Conservation (phyloP, 2,113 vertebrate genomes). For the Lepus timidus region DNA sequence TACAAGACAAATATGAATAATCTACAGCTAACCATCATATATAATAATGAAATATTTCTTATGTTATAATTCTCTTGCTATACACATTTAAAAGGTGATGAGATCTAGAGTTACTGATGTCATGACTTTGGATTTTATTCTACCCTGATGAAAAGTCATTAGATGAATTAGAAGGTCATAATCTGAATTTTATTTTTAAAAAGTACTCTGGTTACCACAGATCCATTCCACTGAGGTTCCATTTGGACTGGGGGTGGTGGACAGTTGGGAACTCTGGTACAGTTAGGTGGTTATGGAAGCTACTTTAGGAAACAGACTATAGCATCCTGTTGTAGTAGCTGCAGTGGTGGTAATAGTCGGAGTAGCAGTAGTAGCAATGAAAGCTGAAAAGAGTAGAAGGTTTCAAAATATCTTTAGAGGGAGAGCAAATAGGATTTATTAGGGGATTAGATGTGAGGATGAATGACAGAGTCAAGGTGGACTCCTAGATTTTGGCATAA, state of each 20-base stretch:
- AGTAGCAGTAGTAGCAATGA: no score
- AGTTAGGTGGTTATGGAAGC: neutral
- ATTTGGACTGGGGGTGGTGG: neutral
- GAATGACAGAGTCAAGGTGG: neutral
- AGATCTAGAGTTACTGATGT: neutral
- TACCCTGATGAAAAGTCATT: neutral
- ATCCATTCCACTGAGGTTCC: neutral
- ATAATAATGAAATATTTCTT: neutral
- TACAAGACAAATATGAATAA: conserved; percentile 10
- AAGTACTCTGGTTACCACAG: neutral
- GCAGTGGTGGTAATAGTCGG: neutral
- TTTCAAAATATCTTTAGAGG: conserved; percentile 14
- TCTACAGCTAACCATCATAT: neutral
- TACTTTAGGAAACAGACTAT: neutral
- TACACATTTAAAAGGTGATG: neutral
- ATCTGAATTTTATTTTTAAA: conserved; percentile 45
- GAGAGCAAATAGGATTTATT: neutral
- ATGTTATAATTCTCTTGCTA: neutral
- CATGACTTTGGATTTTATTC: conserved; percentile 25
- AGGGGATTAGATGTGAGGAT: neutral
- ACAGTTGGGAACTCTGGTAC: neutral
- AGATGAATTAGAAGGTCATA: neutral
- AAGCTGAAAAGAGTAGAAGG: neutral
- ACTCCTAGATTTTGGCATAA: neutral
- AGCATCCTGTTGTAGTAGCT: neutral